These are phyloP conservation scores for Callinectes sapidus DNA, from an alignment of 2,888 invertebrate species.

Conservation along the genomic window DNA sequence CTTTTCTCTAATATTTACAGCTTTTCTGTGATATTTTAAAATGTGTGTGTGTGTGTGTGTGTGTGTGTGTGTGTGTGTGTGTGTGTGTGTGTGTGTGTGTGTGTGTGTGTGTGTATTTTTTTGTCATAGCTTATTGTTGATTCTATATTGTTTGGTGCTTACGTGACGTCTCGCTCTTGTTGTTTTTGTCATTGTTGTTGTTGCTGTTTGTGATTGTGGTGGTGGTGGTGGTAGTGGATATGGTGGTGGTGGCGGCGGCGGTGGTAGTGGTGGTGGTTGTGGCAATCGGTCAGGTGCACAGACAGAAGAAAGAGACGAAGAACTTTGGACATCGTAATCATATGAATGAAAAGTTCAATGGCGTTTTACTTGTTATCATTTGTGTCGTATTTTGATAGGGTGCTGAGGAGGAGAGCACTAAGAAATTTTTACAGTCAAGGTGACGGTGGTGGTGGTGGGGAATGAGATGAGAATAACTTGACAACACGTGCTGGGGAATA, in stretches of 20 bases:
- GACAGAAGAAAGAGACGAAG: not conserved
- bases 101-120: not conserved
- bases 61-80: conserved; percentile 27
- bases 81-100: conserved; percentile 16
- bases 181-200: not conserved
- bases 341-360: not conserved
- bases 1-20: not conserved
- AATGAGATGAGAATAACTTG: not conserved
- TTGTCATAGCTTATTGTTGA: not conserved
- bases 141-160: not conserved
- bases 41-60: conserved; percentile 25
- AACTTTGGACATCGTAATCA: not conserved
- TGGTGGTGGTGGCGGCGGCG: not conserved
- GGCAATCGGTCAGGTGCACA: not conserved
- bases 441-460: not conserved
- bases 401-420: not conserved
- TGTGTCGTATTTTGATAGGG: not conserved
- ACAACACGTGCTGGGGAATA: not conserved
- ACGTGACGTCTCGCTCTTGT: not conserved
- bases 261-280: not conserved
- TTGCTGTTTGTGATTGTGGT: not conserved
- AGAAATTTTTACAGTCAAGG: not conserved
- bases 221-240: no score
- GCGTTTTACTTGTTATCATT: not conserved
- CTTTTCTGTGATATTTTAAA: not conserved